Evolutionary conservation across 2,113 vertebrate genomes (phyloP).

Genomic region (Salvelinus sp.): DNA sequence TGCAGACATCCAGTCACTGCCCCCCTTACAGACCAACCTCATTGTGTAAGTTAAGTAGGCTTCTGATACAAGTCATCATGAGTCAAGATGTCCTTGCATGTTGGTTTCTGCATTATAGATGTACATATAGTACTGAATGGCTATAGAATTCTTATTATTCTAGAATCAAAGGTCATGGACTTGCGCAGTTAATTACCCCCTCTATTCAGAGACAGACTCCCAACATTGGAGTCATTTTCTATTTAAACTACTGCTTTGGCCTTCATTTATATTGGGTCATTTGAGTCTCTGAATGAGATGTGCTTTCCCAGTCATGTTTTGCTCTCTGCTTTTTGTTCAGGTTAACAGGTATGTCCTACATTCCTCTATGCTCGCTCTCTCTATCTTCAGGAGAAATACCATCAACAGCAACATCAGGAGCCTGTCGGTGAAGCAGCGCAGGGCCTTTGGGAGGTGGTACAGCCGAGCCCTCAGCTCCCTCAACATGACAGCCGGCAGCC

Average conservation of each 20-base stretch:
- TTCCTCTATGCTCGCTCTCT: background rate
- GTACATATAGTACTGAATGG: background rate
- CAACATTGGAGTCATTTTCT: too few species aligned
- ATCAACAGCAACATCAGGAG: slow-evolving; percentile 63
- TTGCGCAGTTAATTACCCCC: too few species aligned
- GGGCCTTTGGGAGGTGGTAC: slow-evolving; percentile 75
- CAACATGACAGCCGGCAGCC: slow-evolving; percentile 51
- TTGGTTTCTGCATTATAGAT: background rate
- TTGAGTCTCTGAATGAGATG: background rate
- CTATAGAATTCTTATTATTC: background rate
- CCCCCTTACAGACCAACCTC: slow-evolving; percentile 57
- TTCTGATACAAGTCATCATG: background rate
- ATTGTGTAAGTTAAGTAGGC: slow-evolving; percentile 62
- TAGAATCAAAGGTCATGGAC: too few species aligned
- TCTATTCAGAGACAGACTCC: too few species aligned
- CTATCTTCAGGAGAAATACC: slow-evolving; percentile 50
- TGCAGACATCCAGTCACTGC: slow-evolving; percentile 67
- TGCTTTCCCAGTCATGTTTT: background rate
- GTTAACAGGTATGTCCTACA: background rate
- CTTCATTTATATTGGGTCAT: too few species aligned
- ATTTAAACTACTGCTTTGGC: too few species aligned
- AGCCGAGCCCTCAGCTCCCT: slow-evolving; percentile 42
- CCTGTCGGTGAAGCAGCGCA: slow-evolving; percentile 65
- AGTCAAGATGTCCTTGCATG: background rate
- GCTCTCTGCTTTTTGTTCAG: background rate